Evolutionary conservation across 92 coral and sea anemone species (phyloP), one percentile per base, ranked within the genome.

Genomic region (Diadumene lineata): DNA sequence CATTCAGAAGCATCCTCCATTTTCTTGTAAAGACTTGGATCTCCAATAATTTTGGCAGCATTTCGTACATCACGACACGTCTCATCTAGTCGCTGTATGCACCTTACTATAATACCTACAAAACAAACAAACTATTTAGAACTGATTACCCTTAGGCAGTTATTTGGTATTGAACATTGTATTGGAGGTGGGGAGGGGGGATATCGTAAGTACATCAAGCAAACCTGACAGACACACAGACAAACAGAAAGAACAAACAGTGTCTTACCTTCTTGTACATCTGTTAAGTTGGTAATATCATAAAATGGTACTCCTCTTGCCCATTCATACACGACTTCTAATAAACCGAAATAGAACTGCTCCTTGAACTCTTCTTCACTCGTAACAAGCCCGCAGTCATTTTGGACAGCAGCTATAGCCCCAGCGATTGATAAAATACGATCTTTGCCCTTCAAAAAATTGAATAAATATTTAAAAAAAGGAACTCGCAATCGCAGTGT

Each of bases 281-380:
- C 98, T 8, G 98, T 94, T 23, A 94, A 79, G 55, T 79, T 79
- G 68, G 92, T 94, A 60, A 94, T 94, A 80, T 94, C 97, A 9
- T 91, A 78, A 76, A 94, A 94, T 1, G 98, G 98, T 86, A 89
- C 89, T 29, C 98, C 98, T 58, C 94, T 38, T 1, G 98, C 97
- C 98, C 98, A 94, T 72, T 94, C 97, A 68, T 79, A 94, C 77
- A 94, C 98, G 33, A 87, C 97, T 69, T 94, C 94, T 8, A 84
- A 85, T 79, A 94, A 78, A 67, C 98, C 98, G 70, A 94, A 94
- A 53, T 84, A 79, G 75, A 91, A 94, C 74, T 88, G 88, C 31
- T 85, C 84, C 60, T 80, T 79, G 48, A 90, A 94, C 19, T 94
- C 98, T 16, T 88, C 88, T 10, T 57, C 82, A 1, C 90, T 81